phyloP scores from a whole-genome alignment of 2,797 vertebrate genomes.

The Dallia pectoralis region DNA sequence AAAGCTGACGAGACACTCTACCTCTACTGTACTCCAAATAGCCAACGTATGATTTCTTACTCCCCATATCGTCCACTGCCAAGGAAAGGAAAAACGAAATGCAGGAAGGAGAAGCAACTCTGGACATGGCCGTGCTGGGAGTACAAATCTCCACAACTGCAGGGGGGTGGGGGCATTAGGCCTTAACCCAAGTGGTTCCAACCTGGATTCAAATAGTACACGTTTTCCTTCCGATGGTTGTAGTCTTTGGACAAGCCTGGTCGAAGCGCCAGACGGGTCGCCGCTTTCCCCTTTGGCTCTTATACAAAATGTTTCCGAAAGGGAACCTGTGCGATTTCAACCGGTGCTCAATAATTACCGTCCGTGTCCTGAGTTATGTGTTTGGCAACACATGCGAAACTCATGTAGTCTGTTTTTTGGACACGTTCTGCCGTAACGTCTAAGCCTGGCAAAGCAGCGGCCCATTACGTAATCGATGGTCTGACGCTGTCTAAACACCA shows the following conservation, averaged over 20 bases:
- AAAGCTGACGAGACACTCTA: conserved; percentile 55
- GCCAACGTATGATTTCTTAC: conserved; percentile 50
- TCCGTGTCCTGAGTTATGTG: conserved; percentile 19
- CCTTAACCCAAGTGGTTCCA: conserved; percentile 18
- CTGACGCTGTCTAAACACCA: conserved; percentile 53
- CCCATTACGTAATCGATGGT: conserved; percentile 62
- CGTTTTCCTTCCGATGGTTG: background rate
- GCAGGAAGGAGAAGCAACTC: conserved; percentile 21
- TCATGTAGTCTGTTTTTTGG: conserved; percentile 14
- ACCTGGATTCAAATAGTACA: background rate
- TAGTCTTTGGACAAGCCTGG: background rate
- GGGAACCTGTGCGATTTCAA: background rate
- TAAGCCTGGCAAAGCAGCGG: conserved; percentile 38
- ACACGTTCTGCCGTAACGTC: conserved; percentile 38
- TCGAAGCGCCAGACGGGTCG: background rate
- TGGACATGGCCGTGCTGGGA: background rate
- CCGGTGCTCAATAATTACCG: conserved; percentile 3
- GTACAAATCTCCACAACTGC: conserved; percentile 12
- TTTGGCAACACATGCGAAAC: conserved; percentile 24
- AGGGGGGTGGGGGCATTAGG: conserved; percentile 11
- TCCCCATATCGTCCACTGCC: conserved; percentile 43
- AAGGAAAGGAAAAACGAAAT: conserved; percentile 27
- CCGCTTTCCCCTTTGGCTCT: no score
- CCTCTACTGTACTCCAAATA: conserved; percentile 54
- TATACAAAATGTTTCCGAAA: no score